Conservation (phyloP, 2,797 vertebrate species). For the Gallinago solitaria region DNA sequence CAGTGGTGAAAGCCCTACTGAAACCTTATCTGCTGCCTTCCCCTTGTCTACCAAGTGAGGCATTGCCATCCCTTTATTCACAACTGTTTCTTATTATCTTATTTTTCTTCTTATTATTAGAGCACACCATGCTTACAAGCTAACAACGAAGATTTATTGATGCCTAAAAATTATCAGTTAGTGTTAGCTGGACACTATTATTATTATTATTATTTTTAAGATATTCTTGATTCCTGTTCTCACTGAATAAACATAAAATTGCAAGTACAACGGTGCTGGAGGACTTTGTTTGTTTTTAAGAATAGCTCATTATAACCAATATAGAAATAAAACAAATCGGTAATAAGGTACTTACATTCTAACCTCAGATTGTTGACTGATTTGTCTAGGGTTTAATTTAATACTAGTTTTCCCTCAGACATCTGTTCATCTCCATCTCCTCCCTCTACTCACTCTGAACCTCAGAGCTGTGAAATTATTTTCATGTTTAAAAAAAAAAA, state of each 20-base stretch:
- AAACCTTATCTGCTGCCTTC: background rate
- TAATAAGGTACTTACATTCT: background rate
- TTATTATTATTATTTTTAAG: background rate
- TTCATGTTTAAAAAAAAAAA: background rate
- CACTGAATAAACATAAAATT: background rate
- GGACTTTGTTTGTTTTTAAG: background rate
- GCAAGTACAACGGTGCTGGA: background rate
- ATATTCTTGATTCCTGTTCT: background rate
- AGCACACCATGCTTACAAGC: background rate
- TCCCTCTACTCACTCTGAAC: background rate
- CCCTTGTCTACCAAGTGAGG: background rate
- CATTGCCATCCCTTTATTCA: background rate
- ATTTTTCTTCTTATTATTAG: background rate
- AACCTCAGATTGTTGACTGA: background rate
- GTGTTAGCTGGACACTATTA: background rate
- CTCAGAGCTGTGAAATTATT: background rate
- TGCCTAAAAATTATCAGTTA: background rate
- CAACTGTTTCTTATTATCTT: background rate
- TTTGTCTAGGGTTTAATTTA: background rate
- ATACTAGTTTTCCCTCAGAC: background rate
- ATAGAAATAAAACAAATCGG: background rate
- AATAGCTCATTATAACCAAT: background rate
- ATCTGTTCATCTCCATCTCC: background rate
- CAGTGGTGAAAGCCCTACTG: background rate
- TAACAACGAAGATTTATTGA: background rate